Base-by-base conservation (phyloP, 2,888 invertebrate species). In the Athalia rosae region DNA sequence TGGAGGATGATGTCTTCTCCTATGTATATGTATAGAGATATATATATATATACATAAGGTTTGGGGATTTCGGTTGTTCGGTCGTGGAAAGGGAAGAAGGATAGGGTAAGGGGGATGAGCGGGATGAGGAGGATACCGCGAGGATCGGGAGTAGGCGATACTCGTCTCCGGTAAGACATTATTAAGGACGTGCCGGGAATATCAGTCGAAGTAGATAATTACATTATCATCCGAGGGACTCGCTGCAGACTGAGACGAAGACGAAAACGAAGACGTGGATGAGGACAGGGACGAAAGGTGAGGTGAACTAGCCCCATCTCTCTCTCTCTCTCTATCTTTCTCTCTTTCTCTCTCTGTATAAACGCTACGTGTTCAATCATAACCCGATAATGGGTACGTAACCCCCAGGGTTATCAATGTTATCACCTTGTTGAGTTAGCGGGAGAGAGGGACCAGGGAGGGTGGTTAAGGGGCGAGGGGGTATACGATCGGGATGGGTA, bases 141-240 rank as follows among this genome's bases (percentile, higher is more conserved):
- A 50, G 78, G 78, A 78, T 78, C 76, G 76, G 73, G 78, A 74
- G 76, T 76, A 78, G 78, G 76, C 73, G 78, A 78, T 73, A 78
- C 78, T 78, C 82, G 83, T 83, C 83, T 83, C 83, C 80, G 81
- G 82, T 78, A 81, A 83, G 83, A 83, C 82, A 83, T 83, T 83
- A 83, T 83, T 83, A 83, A 83, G 83, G 81, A 83, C 83, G 83
- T 83, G 83, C 81, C 76, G 77, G 79, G 83, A 83, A 83, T 83
- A 79, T 81, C 79, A 79, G 80, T 80, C 79, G 78, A 80, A 81
- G 82, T 74, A 74, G 74, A 74, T 83, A 83, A 83, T 83, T 81
- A 83, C 81, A 83, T 83, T 83, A 83, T 83, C 83, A 78, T 74
- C 78, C 78, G 73, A 76, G 50, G 61, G 74, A 74, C 62, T 43